A percentile compares a stretch with the other conserved stretches of the same genome.
Evolutionary conservation across 2,888 invertebrate species (phyloP).

Genomic region (Zaprionus lineosus): DNA sequence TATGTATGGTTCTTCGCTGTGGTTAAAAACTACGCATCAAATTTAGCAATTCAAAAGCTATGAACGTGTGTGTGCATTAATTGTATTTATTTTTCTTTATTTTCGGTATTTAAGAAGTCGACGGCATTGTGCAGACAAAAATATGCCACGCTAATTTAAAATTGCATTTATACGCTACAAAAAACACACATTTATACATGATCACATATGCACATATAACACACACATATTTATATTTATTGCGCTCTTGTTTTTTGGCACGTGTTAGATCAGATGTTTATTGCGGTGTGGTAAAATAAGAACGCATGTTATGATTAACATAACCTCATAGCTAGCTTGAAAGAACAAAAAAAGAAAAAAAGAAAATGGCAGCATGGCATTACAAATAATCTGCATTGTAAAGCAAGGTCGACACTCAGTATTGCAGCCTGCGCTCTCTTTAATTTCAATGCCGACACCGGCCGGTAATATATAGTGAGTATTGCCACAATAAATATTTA

Average conservation of each 20-base stretch:
- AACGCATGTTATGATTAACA: constrained; percentile 32
- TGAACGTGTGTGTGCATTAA: constrained; percentile 21
- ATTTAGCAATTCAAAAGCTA: constrained; percentile 51
- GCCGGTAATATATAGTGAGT: constrained; percentile 58
- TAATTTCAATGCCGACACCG: constrained; percentile 48
- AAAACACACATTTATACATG: background rate
- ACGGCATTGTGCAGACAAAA: constrained; percentile 50
- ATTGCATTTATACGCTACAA: constrained; percentile 24
- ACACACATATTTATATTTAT: background rate
- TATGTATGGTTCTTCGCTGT: constrained; percentile 18
- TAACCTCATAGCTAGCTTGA: constrained; percentile 16
- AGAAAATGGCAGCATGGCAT: constrained; percentile 31
- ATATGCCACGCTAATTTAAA: constrained; percentile 47
- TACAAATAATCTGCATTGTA: constrained; percentile 34
- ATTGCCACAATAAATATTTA: constrained; percentile 24
- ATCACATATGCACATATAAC: background rate
- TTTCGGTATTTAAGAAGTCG: constrained; percentile 38
- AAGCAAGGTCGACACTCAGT: constrained; percentile 39
- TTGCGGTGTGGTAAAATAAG: constrained; percentile 23
- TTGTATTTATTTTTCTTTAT: constrained; percentile 46
- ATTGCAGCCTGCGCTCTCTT: constrained; percentile 16
- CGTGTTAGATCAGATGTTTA: constrained; percentile 37
- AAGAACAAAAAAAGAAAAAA: constrained; percentile 4
- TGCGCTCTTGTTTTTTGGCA: constrained; percentile 23
- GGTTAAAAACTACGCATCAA: constrained; percentile 63